Evolutionary conservation across 2,888 invertebrate genomes (phyloP).

Genomic region (Slavum lentiscoides): DNA sequence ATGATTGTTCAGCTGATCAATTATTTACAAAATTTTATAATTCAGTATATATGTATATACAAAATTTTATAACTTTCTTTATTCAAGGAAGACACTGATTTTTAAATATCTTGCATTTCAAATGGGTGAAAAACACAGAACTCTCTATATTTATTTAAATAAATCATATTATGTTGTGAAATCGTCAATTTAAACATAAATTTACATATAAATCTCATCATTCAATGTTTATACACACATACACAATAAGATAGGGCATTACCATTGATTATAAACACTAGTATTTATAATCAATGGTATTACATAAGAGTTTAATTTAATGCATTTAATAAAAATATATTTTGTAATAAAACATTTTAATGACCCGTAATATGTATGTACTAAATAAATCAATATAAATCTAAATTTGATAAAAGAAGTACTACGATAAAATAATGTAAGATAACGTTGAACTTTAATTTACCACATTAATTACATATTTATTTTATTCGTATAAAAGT

Average conservation of each 20-base stretch:
- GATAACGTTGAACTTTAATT: slow-evolving; percentile 11
- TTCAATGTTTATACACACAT: slow-evolving; percentile 8
- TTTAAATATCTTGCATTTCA: slow-evolving; percentile 17
- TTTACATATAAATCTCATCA: not conserved
- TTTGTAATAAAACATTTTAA: not conserved
- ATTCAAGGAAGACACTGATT: slow-evolving; percentile 40
- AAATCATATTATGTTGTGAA: slow-evolving; percentile 13
- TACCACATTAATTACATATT: slow-evolving; percentile 17
- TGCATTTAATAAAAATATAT: not conserved
- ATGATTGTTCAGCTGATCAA: slow-evolving; percentile 37
- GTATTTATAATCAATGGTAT: not conserved
- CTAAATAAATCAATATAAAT: slow-evolving; percentile 10
- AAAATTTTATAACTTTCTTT: slow-evolving; percentile 23
- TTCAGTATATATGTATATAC: slow-evolving; percentile 31
- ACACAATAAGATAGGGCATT: not conserved
- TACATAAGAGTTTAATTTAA: not conserved
- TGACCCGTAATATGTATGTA: not conserved
- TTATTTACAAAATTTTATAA: slow-evolving; percentile 41
- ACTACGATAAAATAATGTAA: slow-evolving; percentile 11
- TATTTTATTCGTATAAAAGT: slow-evolving; percentile 1
- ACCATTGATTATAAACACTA: no score
- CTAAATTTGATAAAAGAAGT: slow-evolving; percentile 1
- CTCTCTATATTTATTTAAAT: not conserved
- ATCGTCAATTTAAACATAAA: slow-evolving; percentile 20
- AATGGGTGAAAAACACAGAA: not conserved